These are phyloP conservation scores for Valencia hispanica DNA, from an alignment of 2,797 vertebrate genomes.

Conservation along the genomic window DNA sequence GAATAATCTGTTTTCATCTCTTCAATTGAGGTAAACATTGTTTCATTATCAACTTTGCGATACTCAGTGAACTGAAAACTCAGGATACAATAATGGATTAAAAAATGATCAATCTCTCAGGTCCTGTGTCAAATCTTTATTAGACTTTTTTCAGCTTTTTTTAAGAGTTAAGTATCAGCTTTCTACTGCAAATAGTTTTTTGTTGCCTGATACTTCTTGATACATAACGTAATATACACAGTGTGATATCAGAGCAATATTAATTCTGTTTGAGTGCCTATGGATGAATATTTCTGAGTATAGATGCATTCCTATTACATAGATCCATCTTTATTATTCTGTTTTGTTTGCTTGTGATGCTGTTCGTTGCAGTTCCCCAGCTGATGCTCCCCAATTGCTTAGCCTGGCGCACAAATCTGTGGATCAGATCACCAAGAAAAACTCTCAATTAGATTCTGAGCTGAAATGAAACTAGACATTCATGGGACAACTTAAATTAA, in stretches of 20 bases:
- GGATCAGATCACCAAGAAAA: conserved; percentile 10
- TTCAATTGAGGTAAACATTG: too few species aligned
- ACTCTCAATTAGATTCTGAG: not conserved
- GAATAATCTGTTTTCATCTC: too few species aligned
- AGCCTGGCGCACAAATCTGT: not conserved
- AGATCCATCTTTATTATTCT: not conserved
- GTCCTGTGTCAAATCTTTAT: not conserved
- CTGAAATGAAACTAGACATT: not conserved
- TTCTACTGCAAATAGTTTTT: not conserved
- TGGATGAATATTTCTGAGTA: not conserved
- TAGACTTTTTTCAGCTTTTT: not conserved
- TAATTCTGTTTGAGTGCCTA: not conserved
- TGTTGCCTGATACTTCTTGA: not conserved
- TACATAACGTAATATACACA: not conserved
- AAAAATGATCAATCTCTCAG: not conserved
- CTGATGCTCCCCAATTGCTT: not conserved
- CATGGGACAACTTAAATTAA: not conserved
- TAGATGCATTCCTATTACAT: not conserved
- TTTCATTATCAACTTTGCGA: too few species aligned
- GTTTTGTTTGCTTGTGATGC: not conserved
- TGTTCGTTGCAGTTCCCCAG: not conserved
- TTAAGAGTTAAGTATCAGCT: too few species aligned
- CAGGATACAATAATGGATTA: too few species aligned
- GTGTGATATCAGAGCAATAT: not conserved
- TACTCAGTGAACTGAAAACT: too few species aligned